Conservation (phyloP, 2,797 vertebrate genomes). For the Acanthurus leucopareius region DNA sequence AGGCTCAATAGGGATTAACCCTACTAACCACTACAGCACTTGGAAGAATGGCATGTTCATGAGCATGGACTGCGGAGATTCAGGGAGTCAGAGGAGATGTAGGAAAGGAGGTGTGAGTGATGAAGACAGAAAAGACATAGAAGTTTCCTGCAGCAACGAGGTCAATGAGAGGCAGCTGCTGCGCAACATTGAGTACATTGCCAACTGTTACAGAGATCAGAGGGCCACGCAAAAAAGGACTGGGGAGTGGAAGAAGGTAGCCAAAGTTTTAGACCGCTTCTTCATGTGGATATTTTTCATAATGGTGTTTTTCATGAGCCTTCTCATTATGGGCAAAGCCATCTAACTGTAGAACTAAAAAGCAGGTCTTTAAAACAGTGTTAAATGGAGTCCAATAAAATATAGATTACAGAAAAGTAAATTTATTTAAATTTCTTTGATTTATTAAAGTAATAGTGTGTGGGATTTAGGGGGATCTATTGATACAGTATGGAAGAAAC, state of each 20-base stretch:
- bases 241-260: constrained; percentile 93
- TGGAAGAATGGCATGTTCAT: constrained; percentile 64
- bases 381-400: background rate
- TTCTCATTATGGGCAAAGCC: constrained; percentile 90
- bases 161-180: constrained; percentile 84
- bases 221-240: constrained; percentile 87
- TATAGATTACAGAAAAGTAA: background rate
- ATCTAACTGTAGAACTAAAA: constrained; percentile 74
- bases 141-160: constrained; percentile 20
- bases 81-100: constrained; percentile 35
- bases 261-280: constrained; percentile 93
- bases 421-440: background rate
- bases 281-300: constrained; percentile 96
- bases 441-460: background rate
- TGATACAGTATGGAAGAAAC: too few species aligned
- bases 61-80: constrained; percentile 62
- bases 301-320: constrained; percentile 94
- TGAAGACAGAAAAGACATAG: constrained; percentile 53
- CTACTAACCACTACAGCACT: constrained; percentile 50
- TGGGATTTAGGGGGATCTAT: too few species aligned
- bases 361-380: background rate
- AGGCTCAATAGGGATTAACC: constrained; percentile 71
- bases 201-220: constrained; percentile 89
- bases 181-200: constrained; percentile 88
- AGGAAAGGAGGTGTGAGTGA: constrained; percentile 69